A percentile compares a stretch with the other conserved stretches of the same genome.
These are phyloP conservation scores for Neuroscelio doddi DNA, from an alignment of 2,888 invertebrate genomes.

Conservation along the genomic window DNA sequence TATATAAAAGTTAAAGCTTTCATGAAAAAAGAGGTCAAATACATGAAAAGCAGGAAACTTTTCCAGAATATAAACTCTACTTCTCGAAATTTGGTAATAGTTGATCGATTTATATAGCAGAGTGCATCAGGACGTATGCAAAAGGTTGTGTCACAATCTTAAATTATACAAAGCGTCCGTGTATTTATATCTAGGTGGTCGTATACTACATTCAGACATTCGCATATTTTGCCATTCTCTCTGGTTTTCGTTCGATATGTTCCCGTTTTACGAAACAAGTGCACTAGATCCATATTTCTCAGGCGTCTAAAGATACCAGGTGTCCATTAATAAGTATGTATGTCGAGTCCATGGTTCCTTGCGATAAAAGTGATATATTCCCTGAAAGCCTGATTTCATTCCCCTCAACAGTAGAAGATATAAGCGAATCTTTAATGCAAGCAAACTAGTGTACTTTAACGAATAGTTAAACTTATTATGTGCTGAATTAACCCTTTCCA, in stretches of 20 bases:
- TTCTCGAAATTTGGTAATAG: conserved; percentile 6
- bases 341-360: conserved; percentile 46
- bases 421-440: conserved; percentile 27
- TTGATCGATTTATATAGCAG: conserved; percentile 8
- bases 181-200: conserved; percentile 10
- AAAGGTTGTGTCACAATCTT: conserved; percentile 16
- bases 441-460: conserved; percentile 8
- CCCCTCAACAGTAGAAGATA: conserved; percentile 24
- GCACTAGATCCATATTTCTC: conserved; percentile 32
- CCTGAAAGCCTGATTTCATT: conserved; percentile 6
- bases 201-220: conserved; percentile 10
- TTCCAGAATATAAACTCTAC: conserved; percentile 8
- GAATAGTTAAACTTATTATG: conserved; percentile 1
- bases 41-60: not conserved
- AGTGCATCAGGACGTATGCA: conserved; percentile 14
- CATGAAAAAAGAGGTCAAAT: not conserved
- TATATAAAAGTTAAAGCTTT: too few species aligned
- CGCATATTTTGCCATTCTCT: conserved; percentile 11
- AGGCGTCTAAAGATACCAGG: conserved; percentile 21
- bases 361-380: conserved; percentile 59
- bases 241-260: conserved; percentile 11
- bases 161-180: conserved; percentile 15
- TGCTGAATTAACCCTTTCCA: not conserved
- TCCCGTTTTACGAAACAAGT: conserved; percentile 18
- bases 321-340: conserved; percentile 56